Conservation (phyloP, 2,888 invertebrate species). For the Hydriomena furcata region DNA sequence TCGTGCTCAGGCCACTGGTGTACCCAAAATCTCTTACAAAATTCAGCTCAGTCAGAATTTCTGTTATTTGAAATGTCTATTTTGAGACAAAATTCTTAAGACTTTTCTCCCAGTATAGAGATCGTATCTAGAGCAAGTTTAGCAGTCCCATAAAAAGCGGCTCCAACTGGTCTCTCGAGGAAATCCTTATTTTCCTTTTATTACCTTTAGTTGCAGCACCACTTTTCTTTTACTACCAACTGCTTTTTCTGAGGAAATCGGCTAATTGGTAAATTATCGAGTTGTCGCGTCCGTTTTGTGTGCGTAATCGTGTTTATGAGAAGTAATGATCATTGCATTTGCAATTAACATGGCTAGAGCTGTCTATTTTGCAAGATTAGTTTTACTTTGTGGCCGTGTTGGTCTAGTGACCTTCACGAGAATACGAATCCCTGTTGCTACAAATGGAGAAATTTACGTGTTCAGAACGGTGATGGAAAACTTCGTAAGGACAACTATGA, state of each 20-base stretch:
- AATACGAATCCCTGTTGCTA: too few species aligned
- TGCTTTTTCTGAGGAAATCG: constrained; percentile 29
- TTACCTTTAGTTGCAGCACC: constrained; percentile 24
- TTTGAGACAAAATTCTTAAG: constrained; percentile 8
- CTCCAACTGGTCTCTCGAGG: constrained; percentile 31
- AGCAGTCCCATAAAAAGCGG: constrained; percentile 26
- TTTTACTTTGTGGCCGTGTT: too few species aligned
- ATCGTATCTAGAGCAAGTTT: constrained; percentile 18
- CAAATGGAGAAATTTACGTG: too few species aligned
- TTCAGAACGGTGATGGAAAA: too few species aligned
- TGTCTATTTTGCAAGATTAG: constrained; percentile 4
- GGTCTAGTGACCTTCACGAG: too few species aligned
- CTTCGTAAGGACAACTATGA: too few species aligned
- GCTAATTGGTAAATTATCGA: constrained; percentile 31
- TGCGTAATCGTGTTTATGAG: constrained; percentile 23
- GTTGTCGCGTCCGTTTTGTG: constrained; percentile 25
- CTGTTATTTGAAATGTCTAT: too few species aligned
- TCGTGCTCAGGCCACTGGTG: too few species aligned
- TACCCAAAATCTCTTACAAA: too few species aligned
- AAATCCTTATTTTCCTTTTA: constrained; percentile 42
- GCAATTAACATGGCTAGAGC: constrained; percentile 3
- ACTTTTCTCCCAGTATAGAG: constrained; percentile 11
- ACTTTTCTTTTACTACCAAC: constrained; percentile 29
- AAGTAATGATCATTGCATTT: constrained; percentile 14
- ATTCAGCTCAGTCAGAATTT: too few species aligned